Percentiles rank a stretch among this genome's conserved stretches.
These are phyloP conservation scores for Zoanthus solanderi DNA, from an alignment of 92 coral and sea anemone species.

Conservation along the genomic window DNA sequence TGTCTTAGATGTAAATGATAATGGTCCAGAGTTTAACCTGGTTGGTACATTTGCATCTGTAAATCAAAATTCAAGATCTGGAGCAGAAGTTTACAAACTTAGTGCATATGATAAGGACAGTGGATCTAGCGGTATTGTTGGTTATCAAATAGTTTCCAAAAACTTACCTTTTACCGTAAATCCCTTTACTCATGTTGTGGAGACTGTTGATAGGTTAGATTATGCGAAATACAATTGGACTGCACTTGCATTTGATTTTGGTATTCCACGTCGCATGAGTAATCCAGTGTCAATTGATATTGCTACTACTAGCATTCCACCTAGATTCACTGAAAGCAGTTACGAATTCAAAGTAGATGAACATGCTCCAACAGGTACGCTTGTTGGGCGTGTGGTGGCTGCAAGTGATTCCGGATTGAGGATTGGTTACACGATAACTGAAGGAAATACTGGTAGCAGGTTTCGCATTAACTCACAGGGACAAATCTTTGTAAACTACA, in stretches of 20 bases:
- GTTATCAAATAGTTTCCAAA: conserved; percentile 65
- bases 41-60: conserved; percentile 72
- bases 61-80: conserved; percentile 86
- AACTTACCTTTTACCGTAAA: conserved; percentile 76
- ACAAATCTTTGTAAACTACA: conserved; percentile 72
- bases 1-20: conserved; percentile 90
- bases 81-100: conserved; percentile 83
- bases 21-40: conserved; percentile 84
- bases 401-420: conserved; percentile 85
- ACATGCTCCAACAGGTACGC: conserved; percentile 68
- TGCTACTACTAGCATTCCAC: conserved; percentile 78
- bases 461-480: conserved; percentile 70
- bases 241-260: conserved; percentile 80
- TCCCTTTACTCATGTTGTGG: conserved; percentile 72
- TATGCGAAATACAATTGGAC: conserved; percentile 66
- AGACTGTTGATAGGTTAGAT: conserved; percentile 69
- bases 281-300: conserved; percentile 69
- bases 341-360: conserved; percentile 82
- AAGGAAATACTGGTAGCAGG: conserved; percentile 66
- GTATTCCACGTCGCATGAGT: conserved; percentile 80
- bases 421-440: conserved; percentile 63
- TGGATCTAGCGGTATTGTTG: conserved; percentile 81
- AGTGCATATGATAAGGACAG: conserved; percentile 86
- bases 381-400: conserved; percentile 78
- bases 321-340: conserved; percentile 75